Conservation (phyloP, 2,888 invertebrate genomes). For the Lysandra coridon region DNA sequence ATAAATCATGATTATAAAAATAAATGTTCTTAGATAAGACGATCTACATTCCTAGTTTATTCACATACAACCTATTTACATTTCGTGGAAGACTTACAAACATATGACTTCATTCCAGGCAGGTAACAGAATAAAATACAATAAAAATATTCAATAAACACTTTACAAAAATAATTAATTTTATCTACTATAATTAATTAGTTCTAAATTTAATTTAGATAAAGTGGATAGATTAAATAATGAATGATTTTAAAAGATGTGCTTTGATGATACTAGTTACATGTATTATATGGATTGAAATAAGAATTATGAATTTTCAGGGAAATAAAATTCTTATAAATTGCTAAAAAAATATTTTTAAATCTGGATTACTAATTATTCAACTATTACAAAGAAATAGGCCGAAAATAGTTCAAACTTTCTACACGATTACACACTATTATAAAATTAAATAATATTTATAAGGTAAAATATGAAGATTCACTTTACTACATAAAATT, state of each 20-base stretch:
- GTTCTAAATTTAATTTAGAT: conserved; percentile 25
- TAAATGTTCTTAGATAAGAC: conserved; percentile 56
- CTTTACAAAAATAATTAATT: conserved; percentile 23
- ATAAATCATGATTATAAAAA: conserved; percentile 71
- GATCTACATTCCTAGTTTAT: conserved; percentile 45
- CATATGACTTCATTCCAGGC: conserved; percentile 55
- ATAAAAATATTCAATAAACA: neutral
- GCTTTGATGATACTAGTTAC: neutral
- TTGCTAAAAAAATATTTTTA: neutral
- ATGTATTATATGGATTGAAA: neutral
- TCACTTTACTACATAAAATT: conserved; percentile 22
- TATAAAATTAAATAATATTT: conserved; percentile 17
- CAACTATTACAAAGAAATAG: neutral
- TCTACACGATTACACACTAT: conserved; percentile 14
- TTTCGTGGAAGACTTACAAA: conserved; percentile 59
- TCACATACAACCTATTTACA: conserved; percentile 54
- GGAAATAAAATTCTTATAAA: neutral
- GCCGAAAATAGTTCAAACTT: neutral
- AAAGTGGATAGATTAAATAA: neutral
- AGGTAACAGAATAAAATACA: conserved; percentile 19
- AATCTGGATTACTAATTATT: neutral
- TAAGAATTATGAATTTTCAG: neutral
- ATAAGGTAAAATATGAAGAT: conserved; percentile 26
- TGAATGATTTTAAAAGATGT: neutral
- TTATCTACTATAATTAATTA: conserved; percentile 33